phyloP scores from a whole-genome alignment of 2,888 invertebrate genomes.

The Eristalis arbustorum region DNA sequence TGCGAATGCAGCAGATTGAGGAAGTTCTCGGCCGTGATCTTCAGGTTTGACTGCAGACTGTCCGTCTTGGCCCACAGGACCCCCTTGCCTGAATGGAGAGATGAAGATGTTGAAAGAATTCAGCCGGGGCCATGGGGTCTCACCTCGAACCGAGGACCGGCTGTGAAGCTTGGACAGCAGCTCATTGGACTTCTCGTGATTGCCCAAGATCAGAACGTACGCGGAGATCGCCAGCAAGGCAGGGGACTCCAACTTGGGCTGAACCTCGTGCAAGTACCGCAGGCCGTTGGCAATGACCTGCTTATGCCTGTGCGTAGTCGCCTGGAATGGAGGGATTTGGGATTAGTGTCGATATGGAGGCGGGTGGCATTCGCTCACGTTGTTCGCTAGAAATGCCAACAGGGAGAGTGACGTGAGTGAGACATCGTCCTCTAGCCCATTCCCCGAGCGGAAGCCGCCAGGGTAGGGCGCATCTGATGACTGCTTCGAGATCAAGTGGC shows the following conservation, averaged over 20 bases:
- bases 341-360: neutral
- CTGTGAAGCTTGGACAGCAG: neutral
- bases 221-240: neutral
- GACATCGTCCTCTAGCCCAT: conserved; percentile 85
- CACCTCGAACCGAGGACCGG: neutral
- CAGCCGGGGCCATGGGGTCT: neutral
- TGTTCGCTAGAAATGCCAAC: conserved; percentile 86
- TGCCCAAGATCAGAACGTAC: conserved; percentile 32
- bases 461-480: conserved; percentile 77
- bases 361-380: neutral
- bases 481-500: conserved; percentile 87
- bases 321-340: neutral
- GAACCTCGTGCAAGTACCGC: conserved; percentile 3
- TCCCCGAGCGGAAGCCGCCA: conserved; percentile 90
- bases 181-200: conserved; percentile 20
- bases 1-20: conserved; percentile 75
- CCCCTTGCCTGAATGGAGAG: neutral
- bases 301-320: neutral
- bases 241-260: neutral
- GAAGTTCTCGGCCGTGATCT: conserved; percentile 76
- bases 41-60: conserved; percentile 65
- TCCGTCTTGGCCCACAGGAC: conserved; percentile 11
- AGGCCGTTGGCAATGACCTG: conserved; percentile 84
- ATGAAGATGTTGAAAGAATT: neutral
- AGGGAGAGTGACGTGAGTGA: conserved; percentile 89